Base-by-base conservation (phyloP, 2,888 invertebrate genomes). In the Aphrophora alni region DNA sequence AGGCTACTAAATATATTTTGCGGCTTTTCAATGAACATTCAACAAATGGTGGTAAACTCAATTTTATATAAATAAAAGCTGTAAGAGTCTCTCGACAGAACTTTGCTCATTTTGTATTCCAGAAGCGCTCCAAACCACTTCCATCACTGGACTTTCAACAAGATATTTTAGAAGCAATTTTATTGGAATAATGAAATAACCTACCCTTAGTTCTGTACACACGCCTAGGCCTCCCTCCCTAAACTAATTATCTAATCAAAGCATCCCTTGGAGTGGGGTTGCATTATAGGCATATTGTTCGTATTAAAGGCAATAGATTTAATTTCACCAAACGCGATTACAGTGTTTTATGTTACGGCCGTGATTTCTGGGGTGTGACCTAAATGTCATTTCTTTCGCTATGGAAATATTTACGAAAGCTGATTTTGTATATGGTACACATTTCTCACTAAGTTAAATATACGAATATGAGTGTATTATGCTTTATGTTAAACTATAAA, bases 181-280 rank as follows among this genome's bases (percentile, higher is more conserved):
- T 81, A 81, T 81, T 81, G 81, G 78, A 81, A 81, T 81, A 81
- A 81, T 78, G 81, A 77, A 81, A 81, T 81, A 78, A 78, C 38
- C 75, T 77, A 68, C 77, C 77, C 77, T 70, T 14, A 33, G 21
- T n/a, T n/a, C n/a, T n/a, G n/a, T n/a, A n/a, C n/a, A n/a, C n/a
- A n/a, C n/a, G n/a, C n/a, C n/a, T n/a, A n/a, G n/a, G n/a, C 17
- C 70, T 27, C 73, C 33, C 33, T 78, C 78, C 78, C 75, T 81
- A 81, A 81, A 77, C 75, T 81, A 74, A 81, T 81, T 81, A 81
- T 77, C 74, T 75, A 80, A 80, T 80, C 80, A 80, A 70, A 75
- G 72, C 73, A 72, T 78, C 72, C 59, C 59, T 51, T n/a, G 33
- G 78, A 51, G 73, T 44, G 78, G 25, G 72, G 59, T 59, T 59